Base-by-base conservation (phyloP, 2,797 vertebrate genomes). In the Alca torda region DNA sequence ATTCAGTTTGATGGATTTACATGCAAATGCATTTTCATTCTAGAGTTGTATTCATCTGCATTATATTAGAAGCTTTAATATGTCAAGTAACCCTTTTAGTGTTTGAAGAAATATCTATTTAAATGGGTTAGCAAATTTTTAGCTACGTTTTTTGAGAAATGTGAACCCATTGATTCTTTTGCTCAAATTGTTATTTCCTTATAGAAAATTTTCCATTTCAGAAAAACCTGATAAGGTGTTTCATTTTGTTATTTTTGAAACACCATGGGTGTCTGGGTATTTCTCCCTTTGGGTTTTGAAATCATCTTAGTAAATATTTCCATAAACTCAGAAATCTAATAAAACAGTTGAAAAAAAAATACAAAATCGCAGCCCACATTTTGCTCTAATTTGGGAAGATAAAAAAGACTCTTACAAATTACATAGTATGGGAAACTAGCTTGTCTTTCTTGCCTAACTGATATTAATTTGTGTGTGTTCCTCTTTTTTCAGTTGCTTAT, bases 11-110 rank as follows among this genome's bases (percentile, higher is more conserved):
- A 89, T 95, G 3, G 2, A 91, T 93, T 94, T 79, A 45, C n/a
- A 70, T 73, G 72, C 8, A 76, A 63, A 76, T 77, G 17, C 48
- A 51, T 96, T 95, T 93, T 78, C 25, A 78, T 87, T 82, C 57
- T 69, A 33, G 11, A 76, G 30, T 35, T 86, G 24, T 51, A 46
- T 77, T 79, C 4, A 82, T 94, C 69, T 91, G 73, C 45, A 69
- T 89, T 93, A 13, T 77, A 60, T 41, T 70, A 68, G 67, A 87
- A 94, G 28, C 13, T 48, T 88, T 87, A 35, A 28, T 88, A 25
- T 84, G 72, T 60, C 65, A 84, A 87, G 31, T 31, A 77, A 56
- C 16, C 5, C 56, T 93, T 96, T 87, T 50, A 89, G 33, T 68
- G 12, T 84, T 88, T 95, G 83, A 94, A 87, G 41, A 89, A 89